These are phyloP conservation scores for Phoebastria nigripes DNA, from an alignment of 2,797 vertebrate species.

Conservation along the genomic window DNA sequence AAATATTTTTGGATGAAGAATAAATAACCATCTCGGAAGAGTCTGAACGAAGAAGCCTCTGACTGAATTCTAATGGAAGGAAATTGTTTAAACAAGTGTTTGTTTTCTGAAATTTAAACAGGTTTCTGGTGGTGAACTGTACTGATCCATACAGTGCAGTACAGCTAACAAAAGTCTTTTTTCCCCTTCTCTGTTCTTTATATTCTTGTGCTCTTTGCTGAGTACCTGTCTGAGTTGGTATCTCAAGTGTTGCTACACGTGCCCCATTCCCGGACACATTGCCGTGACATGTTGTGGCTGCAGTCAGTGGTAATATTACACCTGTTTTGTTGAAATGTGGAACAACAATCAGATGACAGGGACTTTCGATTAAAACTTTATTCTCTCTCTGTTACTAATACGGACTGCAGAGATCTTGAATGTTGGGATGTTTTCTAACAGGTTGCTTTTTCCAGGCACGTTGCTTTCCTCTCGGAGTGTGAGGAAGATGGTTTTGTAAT, in stretches of 20 bases:
- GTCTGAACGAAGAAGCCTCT: neutral
- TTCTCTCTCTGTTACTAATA: neutral
- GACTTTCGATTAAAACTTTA: neutral
- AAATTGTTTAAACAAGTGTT: neutral
- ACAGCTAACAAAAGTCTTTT: neutral
- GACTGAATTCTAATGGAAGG: neutral
- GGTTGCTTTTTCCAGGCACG: neutral
- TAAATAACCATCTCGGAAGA: neutral
- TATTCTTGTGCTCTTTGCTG: neutral
- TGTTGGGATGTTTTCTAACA: neutral
- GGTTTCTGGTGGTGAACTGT: neutral
- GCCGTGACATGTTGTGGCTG: neutral
- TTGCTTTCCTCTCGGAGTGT: neutral
- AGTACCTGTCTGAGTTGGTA: neutral
- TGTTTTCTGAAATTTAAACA: constrained; percentile 1
- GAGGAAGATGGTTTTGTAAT: neutral
- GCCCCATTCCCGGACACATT: neutral
- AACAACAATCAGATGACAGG: neutral
- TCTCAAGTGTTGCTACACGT: neutral
- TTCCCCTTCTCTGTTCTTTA: neutral
- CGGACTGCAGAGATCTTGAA: neutral
- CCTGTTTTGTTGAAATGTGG: neutral
- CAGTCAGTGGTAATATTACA: neutral
- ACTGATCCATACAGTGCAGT: neutral
- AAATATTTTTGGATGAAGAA: constrained; percentile 11